These are phyloP conservation scores for Otocyon megalotis DNA, from an alignment of 2,113 vertebrate species.

Conservation along the genomic window DNA sequence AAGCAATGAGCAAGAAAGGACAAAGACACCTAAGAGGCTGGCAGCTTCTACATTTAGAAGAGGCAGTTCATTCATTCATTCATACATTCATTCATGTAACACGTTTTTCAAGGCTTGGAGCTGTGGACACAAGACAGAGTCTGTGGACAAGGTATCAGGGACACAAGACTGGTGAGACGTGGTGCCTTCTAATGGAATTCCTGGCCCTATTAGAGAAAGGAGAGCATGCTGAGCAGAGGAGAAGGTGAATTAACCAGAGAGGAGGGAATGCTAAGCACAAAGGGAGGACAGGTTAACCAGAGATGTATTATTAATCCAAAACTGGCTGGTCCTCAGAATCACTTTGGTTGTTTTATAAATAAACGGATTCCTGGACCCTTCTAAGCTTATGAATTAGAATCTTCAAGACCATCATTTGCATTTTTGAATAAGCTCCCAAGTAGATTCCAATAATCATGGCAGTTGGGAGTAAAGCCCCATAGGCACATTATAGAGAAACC, in stretches of 20 bases:
- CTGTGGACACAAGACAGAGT: background rate
- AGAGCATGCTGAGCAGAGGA: background rate
- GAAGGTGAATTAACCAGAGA: background rate
- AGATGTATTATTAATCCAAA: background rate
- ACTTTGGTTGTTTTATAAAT: slow-evolving; percentile 35
- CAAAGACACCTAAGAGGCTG: background rate
- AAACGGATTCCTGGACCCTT: background rate
- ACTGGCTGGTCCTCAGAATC: background rate
- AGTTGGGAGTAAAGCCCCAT: background rate
- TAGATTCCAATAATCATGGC: background rate
- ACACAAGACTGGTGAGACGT: background rate
- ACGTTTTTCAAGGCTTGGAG: background rate
- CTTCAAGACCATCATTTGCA: background rate
- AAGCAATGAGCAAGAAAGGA: background rate
- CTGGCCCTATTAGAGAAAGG: background rate
- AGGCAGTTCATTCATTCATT: background rate
- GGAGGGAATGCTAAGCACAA: background rate
- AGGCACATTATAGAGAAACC: background rate
- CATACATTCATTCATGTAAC: background rate
- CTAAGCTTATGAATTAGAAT: background rate
- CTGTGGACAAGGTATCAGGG: background rate
- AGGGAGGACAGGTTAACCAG: background rate
- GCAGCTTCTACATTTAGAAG: background rate
- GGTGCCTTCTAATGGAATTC: background rate
- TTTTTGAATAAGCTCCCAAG: background rate